These are phyloP conservation scores for Fulmarus glacialis DNA, from an alignment of 2,113 vertebrate species.

Conservation along the genomic window DNA sequence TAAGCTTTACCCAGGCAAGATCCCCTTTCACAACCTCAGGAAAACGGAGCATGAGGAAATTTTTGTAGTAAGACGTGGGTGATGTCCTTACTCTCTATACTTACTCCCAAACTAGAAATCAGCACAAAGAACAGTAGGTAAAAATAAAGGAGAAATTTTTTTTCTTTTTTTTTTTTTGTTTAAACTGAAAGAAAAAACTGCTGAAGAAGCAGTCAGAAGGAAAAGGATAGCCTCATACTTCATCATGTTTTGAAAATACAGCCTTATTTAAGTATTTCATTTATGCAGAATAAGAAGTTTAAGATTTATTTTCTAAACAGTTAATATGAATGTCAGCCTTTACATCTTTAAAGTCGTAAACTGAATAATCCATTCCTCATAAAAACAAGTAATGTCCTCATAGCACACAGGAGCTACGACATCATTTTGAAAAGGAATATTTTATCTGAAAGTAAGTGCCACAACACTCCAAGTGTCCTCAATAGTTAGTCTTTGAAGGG, in stretches of 20 bases:
- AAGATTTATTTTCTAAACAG: neutral
- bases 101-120: neutral
- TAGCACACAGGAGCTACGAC: neutral
- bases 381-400: neutral
- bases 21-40: neutral
- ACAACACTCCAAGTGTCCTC: neutral
- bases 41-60: neutral
- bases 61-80: accelerated
- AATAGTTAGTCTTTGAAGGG: neutral
- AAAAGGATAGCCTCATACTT: neutral
- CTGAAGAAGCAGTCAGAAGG: neutral
- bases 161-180: neutral
- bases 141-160: neutral
- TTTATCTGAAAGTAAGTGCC: neutral
- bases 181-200: neutral
- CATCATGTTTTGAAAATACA: neutral
- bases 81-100: neutral
- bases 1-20: neutral
- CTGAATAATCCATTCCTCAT: neutral
- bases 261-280: neutral
- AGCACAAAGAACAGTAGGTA: neutral
- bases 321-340: neutral
- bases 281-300: neutral
- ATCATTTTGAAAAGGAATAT: neutral
- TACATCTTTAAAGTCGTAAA: neutral